phyloP scores from a whole-genome alignment of 1,140 invertebrate genomes.

The Phortica variegata region DNA sequence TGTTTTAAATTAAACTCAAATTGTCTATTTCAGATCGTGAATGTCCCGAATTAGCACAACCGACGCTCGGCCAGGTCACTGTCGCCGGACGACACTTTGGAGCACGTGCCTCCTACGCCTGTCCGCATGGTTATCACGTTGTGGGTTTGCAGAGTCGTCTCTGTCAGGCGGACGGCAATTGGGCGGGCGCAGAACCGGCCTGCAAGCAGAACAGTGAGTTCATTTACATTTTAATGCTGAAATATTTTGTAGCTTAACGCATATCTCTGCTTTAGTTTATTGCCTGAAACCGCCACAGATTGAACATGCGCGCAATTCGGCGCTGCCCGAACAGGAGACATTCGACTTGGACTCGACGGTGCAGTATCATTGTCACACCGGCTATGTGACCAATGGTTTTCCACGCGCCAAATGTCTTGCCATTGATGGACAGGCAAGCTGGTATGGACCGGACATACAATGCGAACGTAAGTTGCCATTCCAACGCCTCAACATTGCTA shows the following conservation, averaged over 20 bases:
- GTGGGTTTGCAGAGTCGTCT: constrained; percentile 80
- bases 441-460: constrained; percentile 92
- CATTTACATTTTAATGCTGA: background rate
- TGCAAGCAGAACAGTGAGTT: constrained; percentile 84
- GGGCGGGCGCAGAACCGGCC: constrained; percentile 82
- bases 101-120: constrained; percentile 75
- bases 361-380: constrained; percentile 85
- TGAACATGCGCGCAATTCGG: constrained; percentile 85
- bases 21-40: constrained; percentile 70
- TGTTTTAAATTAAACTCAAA: background rate
- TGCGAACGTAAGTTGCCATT: constrained; percentile 84
- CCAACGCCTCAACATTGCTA: background rate
- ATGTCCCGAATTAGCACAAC: constrained; percentile 74
- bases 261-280: constrained; percentile 65
- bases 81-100: constrained; percentile 77
- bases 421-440: constrained; percentile 80
- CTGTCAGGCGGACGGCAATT: constrained; percentile 89
- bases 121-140: constrained; percentile 81
- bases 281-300: constrained; percentile 85
- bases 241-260: background rate
- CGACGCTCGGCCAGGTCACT: constrained; percentile 70
- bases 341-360: constrained; percentile 82
- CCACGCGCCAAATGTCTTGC: constrained; percentile 74
- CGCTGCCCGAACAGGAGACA: constrained; percentile 74
- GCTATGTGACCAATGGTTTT: constrained; percentile 43